Percentiles rank a stretch among this genome's conserved stretches.
Conservation (phyloP, 2,113 vertebrate species). For the Leptosomus discolor region DNA sequence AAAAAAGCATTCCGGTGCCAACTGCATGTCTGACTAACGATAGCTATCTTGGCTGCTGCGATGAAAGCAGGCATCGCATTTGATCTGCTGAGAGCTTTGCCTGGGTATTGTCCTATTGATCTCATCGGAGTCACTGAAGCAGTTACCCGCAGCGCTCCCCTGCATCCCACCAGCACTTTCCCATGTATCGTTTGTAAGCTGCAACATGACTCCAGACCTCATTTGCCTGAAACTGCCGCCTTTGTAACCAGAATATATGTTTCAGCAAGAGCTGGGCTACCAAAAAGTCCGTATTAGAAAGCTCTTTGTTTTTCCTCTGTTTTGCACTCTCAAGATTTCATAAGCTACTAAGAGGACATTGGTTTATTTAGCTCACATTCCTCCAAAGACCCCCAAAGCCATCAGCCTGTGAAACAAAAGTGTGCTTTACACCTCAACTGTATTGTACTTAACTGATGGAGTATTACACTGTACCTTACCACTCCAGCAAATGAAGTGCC, state of each 20-base stretch:
- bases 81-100: background rate
- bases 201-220: background rate
- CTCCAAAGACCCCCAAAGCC: background rate
- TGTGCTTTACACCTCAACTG: background rate
- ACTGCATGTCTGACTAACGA: background rate
- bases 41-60: constrained; percentile 3
- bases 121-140: background rate
- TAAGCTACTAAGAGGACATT: background rate
- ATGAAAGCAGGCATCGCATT: constrained; percentile 39
- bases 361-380: no score
- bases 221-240: background rate
- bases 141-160: background rate
- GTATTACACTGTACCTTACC: rapidly evolving
- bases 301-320: background rate
- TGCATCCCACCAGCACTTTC: background rate
- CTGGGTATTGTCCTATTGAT: background rate
- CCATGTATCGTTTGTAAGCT: background rate
- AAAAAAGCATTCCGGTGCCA: constrained; percentile 51
- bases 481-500: background rate
- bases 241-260: background rate
- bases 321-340: background rate
- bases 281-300: background rate
- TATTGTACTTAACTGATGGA: background rate
- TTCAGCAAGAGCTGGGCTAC: background rate
- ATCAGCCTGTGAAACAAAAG: background rate